Evolutionary conservation across 2,113 vertebrate species (phyloP).

Genomic region (Pelecanoides urinatrix): DNA sequence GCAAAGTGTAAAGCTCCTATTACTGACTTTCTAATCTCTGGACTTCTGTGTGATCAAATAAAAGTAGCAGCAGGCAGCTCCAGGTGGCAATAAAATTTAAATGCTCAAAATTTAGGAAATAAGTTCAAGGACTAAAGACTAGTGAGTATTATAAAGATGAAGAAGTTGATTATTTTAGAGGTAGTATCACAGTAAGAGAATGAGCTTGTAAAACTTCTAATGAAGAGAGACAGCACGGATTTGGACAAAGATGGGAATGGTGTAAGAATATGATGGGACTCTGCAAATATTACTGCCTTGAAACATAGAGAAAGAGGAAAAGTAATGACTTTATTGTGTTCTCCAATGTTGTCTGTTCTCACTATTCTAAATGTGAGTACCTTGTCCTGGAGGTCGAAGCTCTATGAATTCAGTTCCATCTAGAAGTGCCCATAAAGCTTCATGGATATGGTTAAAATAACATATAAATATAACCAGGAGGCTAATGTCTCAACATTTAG

Average conservation of each 20-base stretch:
- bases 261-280: not conserved
- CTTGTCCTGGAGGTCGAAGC: not conserved
- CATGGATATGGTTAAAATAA: not conserved
- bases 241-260: not conserved
- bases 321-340: not conserved
- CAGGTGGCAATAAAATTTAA: conserved; percentile 50
- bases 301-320: not conserved
- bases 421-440: not conserved
- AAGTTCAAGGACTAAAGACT: conserved; percentile 37
- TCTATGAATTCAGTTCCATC: not conserved
- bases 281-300: not conserved
- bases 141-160: not conserved
- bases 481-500: not conserved
- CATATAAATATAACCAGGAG: not conserved
- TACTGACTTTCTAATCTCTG: conserved; percentile 14
- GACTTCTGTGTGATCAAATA: conserved; percentile 19
- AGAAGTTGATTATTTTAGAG: not conserved
- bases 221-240: not conserved
- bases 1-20: not conserved
- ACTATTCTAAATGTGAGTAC: not conserved
- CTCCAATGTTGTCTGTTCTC: not conserved
- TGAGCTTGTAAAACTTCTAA: not conserved
- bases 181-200: not conserved
- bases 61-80: not conserved
- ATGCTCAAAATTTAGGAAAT: conserved; percentile 18